Evolutionary conservation across 2,113 vertebrate genomes (phyloP).

Genomic region (Cephalopholis sonnerati): DNA sequence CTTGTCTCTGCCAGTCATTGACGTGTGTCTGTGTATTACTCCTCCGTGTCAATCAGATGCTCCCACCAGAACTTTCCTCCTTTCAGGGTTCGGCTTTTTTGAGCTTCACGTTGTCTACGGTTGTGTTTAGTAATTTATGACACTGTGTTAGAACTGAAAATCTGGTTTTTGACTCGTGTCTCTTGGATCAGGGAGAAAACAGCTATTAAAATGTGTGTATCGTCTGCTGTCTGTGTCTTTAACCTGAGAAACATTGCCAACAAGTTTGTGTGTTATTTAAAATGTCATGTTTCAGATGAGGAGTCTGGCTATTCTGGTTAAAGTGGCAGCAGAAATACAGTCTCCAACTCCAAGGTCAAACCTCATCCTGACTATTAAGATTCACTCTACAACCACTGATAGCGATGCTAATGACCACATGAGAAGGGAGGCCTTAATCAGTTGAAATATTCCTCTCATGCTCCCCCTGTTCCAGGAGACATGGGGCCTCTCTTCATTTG

Average conservation of each 20-base stretch:
- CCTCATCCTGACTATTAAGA: conserved; percentile 45
- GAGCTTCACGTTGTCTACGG: neutral
- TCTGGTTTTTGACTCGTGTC: neutral
- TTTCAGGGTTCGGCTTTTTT: neutral
- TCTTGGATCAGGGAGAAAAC: neutral
- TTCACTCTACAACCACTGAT: conserved; percentile 32
- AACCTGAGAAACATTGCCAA: neutral
- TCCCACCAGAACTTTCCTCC: neutral
- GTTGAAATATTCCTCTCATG: conserved; percentile 49
- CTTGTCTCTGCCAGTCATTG: conserved; percentile 16
- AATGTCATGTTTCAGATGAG: neutral
- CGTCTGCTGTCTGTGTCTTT: neutral
- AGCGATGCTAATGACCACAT: conserved; percentile 50
- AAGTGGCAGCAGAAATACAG: conserved; percentile 25
- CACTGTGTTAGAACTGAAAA: neutral
- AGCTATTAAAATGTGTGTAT: neutral
- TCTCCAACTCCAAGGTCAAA: conserved; percentile 55
- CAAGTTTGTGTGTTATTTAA: neutral
- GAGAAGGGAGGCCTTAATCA: conserved; percentile 41
- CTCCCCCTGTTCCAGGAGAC: conserved; percentile 44
- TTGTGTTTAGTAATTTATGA: conserved; percentile 10
- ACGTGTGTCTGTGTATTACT: conserved; percentile 2
- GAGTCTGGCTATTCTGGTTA: neutral
- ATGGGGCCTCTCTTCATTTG: conserved; percentile 67
- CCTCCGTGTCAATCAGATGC: conserved; percentile 1